A percentile compares a stretch with the other conserved stretches of the same genome.
These are phyloP conservation scores for Cepaea hortensis DNA, from an alignment of 2,888 invertebrate species.

Conservation along the genomic window DNA sequence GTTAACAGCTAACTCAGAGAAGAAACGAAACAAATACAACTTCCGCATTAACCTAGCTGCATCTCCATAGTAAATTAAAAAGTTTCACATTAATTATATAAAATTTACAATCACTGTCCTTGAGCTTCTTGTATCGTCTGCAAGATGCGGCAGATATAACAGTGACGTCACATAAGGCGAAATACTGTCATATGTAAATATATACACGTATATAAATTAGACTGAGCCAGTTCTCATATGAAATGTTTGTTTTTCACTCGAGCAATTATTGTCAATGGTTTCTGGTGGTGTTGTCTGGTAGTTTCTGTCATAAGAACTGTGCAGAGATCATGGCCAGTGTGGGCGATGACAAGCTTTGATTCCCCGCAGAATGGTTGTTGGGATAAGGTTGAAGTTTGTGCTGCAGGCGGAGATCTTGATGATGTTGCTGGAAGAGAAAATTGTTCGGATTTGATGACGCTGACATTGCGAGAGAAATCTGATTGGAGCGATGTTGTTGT, in stretches of 20 bases:
- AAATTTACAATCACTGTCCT: no score
- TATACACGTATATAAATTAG: neutral
- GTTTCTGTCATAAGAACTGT: constrained; percentile 26
- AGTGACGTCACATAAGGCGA: no score
- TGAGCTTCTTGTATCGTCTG: no score
- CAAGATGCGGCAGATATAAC: no score
- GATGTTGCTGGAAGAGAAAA: neutral
- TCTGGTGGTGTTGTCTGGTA: neutral
- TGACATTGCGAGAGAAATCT: neutral
- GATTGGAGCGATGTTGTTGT: constrained; percentile 3
- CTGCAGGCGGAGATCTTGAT: neutral
- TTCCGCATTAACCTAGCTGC: no score
- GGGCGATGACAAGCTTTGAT: neutral
- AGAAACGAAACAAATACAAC: no score
- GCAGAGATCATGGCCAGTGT: constrained; percentile 10
- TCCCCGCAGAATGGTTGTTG: neutral
- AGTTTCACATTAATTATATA: no score
- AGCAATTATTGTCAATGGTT: neutral
- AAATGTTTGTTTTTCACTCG: neutral
- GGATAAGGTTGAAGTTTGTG: constrained; percentile 15
- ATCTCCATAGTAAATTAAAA: no score
- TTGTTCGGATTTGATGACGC: neutral
- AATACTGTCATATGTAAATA: neutral
- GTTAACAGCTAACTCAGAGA: no score
- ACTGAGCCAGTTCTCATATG: neutral